A percentile compares a stretch with the other conserved stretches of the same genome.
Evolutionary conservation across 2,113 vertebrate species (phyloP).

Genomic region (Chlorocebus sabaeus): DNA sequence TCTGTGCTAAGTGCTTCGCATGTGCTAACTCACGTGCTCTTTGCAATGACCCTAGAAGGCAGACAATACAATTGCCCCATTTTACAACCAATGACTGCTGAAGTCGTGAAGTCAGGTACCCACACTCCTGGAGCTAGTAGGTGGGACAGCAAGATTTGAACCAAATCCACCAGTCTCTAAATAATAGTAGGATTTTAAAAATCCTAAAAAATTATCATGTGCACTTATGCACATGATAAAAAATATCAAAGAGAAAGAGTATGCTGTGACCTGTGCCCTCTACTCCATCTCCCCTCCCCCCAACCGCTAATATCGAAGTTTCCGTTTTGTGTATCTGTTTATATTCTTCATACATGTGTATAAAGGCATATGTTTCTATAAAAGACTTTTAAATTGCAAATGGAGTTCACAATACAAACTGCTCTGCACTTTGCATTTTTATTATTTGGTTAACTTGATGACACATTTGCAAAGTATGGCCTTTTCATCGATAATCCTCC

Average conservation of each 20-base stretch:
- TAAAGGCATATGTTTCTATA: no score
- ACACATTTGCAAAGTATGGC: accelerated
- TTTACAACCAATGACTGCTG: background rate
- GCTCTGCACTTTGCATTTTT: background rate
- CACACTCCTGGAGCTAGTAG: background rate
- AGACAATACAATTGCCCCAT: accelerated
- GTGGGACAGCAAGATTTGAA: background rate
- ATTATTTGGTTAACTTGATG: background rate
- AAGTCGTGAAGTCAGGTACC: accelerated
- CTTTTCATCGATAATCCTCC: background rate
- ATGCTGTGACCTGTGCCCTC: background rate
- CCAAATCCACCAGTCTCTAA: background rate
- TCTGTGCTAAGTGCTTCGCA: background rate
- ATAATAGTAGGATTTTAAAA: background rate
- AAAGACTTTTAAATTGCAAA: background rate
- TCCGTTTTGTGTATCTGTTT: background rate
- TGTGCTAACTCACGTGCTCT: background rate
- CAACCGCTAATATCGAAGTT: no score
- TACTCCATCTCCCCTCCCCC: accelerated
- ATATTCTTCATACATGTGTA: background rate
- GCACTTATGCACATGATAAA: background rate
- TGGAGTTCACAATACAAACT: accelerated
- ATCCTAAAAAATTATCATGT: background rate
- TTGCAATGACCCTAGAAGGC: background rate
- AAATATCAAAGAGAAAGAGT: background rate